phyloP scores from a whole-genome alignment of 2,888 invertebrate genomes.

The Autographa gamma region DNA sequence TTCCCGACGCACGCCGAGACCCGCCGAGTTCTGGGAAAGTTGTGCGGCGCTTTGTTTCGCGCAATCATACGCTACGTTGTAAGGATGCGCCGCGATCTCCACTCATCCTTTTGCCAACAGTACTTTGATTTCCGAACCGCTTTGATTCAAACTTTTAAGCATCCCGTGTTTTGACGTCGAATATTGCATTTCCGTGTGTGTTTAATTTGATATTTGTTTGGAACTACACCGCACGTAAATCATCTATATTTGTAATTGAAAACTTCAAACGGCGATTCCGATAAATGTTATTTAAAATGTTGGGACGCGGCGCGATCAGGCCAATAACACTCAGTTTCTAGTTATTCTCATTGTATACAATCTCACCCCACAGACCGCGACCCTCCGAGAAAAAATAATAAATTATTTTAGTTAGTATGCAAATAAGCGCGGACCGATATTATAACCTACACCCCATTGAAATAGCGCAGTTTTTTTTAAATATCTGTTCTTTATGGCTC shows the following conservation, averaged over 20 bases:
- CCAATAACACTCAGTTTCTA: constrained; percentile 87
- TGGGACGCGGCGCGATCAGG: constrained; percentile 77
- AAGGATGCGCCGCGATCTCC: constrained; percentile 80
- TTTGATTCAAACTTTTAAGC: constrained; percentile 88
- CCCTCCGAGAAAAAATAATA: constrained; percentile 88
- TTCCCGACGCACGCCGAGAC: constrained; percentile 73
- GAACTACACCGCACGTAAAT: constrained; percentile 68
- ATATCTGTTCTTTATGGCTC: constrained; percentile 81
- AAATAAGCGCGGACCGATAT: constrained; percentile 87
- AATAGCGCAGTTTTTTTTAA: constrained; percentile 77
- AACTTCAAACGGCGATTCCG: constrained; percentile 70
- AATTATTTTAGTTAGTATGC: constrained; percentile 90
- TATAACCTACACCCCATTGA: constrained; percentile 87
- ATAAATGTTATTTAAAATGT: constrained; percentile 74
- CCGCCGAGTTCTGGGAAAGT: constrained; percentile 75
- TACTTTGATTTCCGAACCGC: constrained; percentile 85
- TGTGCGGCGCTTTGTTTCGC: constrained; percentile 79
- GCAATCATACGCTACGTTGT: constrained; percentile 86
- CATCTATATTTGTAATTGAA: constrained; percentile 68
- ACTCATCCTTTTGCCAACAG: constrained; percentile 82
- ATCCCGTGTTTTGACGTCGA: constrained; percentile 81
- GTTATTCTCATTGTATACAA: constrained; percentile 83
- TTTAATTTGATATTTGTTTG: constrained; percentile 82
- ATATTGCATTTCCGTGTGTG: constrained; percentile 85
- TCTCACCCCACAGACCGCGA: constrained; percentile 80